Base-by-base conservation (phyloP, 2,888 invertebrate species). In the Tuberolachnus salignus region DNA sequence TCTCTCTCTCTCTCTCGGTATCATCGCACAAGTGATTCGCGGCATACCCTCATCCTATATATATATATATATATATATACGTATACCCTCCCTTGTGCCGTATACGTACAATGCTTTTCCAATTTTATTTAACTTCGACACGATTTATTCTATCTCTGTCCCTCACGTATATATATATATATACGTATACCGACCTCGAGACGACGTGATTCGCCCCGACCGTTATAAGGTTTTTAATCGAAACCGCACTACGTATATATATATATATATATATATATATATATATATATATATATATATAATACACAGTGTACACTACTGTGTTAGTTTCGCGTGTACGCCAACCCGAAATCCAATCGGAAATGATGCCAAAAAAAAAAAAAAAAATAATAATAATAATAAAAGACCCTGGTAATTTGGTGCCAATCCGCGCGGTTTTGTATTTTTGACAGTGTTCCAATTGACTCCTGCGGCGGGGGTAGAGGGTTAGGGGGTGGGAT, bases 401-500 rank as follows among this genome's bases (percentile, higher is more conserved):
- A 34, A 34, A 34, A 34, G 34, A 34, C 19, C 23, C 46, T 46
- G 55, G 26, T 78, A 67, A 67, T 78, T 78, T 51, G 75, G 75
- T 59, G 49, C 66, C 75, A 51, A 59, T 69, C 75, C 74, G 55
- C 44, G 66, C 49, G 55, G 66, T 67, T 67, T 64, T n/a, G 74
- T 75, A 61, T 46, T 78, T 69, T 78, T 78, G 73, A 73, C 73
- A 63, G 51, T 23, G 73, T 73, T 73, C 73, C 73, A 73, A 73
- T 63, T 61, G 53, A 63, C 63, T 72, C 10, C 1, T 6, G 34
- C 34, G 34, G 34, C 34, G 63, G 61, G 42, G 16, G 42, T 49
- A 3, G 10, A 49, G 11, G 14, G 46, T 14, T 10, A 49, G n/a
- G 14, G 59, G 71, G 57, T 71, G 57, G 3, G 34, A n/a, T 34